Base-by-base conservation (phyloP, 92 coral and sea anemone species). In the Nematostella vectensis region DNA sequence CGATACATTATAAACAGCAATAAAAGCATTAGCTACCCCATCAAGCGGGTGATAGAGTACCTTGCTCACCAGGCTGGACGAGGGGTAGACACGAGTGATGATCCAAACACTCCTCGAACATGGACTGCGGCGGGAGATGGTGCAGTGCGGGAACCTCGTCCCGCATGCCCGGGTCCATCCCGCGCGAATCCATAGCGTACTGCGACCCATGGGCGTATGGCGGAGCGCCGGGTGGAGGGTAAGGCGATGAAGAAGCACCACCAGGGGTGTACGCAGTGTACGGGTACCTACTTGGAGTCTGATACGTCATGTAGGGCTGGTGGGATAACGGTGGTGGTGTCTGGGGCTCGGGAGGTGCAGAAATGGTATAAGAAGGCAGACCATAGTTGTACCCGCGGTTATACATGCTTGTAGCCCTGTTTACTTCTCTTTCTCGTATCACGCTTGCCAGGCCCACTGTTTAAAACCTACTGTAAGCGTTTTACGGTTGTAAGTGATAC, bases 311-410 rank as follows among this genome's bases (percentile, higher is more conserved):
- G 63, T 75, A 85, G 21, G 95, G 95, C 27, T 83, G 95, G 52
- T 85, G 95, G 0, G 95, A 70, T 13, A 85, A 44, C 24, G 95
- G 88, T 24, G 95, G 95, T 13, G 95, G 95, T 1, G 74, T 70
- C 47, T 63, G 83, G 24, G 81, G 39, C 25, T 80, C 88, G 62
- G 53, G 88, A 11, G 88, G 71, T 12, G 83, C 84, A 54, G 88
- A 47, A 23, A 85, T 66, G 11, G 80, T 60, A 52, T 80, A 80
- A 16, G 80, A 67, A 3, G 84, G 84, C 31, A 88, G 61, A 38
- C 58, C 68, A 74, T 76, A 85, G 83, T 50, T 60, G 55, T 54
- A 85, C 27, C 81, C 78, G 61, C 77, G 69, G 29, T 77, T 43
- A 55, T 81, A 85, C 95, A 85, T 83, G 11, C 31, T 71, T 10